Base-by-base conservation (phyloP, 2,888 invertebrate species). In the Calameuta filiformis region DNA sequence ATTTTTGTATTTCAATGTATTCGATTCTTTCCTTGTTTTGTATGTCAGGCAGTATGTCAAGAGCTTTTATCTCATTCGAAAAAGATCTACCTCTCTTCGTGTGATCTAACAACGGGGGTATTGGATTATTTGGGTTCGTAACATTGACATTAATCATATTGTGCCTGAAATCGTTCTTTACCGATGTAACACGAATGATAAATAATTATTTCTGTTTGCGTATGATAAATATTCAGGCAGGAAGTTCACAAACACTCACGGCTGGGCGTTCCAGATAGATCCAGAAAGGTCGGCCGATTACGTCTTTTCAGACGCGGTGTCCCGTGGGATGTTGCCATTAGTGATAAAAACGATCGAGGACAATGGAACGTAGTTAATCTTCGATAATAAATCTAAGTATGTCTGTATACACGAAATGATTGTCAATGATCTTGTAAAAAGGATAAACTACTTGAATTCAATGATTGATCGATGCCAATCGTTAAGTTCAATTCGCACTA, bases 261-360 rank as follows among this genome's bases (percentile, higher is more conserved):
- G 31, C 69, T 37, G 9, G 75, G 31, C n/a, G 83, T 81, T 73
- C 86, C 88, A 73, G 88, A 89, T 73, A 91, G 86, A 84, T 91
- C 90, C 80, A 91, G 85, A 83, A 90, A 90, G 74, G 83, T 87
- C 68, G 91, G 90, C 73, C 90, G 85, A 77, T 87, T 85, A 71
- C 86, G 87, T 79, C 89, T 85, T 77, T 86, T 85, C 35, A 85
- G 84, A 73, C 86, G 87, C 30, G 89, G 90, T 0, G 88, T 88
- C 35, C 85, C 85, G 73, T 82, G 85, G 75, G 87, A 85, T 74
- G 82, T 80, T 40, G 84, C 83, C 87, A 87, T 88, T 6, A 56
- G 15, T 2, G 56, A 56, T 56, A 56, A 23, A 23, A 56, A 56
- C 23, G 56, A 23, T 40, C 40, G 40, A 56, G 23, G 9, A 9